phyloP scores from a whole-genome alignment of 2,113 vertebrate species.

The Chinchilla lanigera region DNA sequence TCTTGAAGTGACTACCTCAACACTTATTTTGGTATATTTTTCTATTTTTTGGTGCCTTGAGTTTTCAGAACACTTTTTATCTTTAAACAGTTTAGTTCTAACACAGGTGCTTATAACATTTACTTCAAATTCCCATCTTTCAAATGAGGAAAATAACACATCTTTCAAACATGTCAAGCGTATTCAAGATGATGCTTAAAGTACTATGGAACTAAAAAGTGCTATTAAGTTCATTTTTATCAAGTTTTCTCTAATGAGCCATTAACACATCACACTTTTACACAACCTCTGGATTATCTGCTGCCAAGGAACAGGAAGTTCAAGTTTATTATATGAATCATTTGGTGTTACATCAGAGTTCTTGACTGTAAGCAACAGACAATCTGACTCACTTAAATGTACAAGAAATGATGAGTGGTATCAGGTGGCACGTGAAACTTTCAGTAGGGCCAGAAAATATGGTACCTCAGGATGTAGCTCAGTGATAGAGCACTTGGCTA shows the following conservation, averaged over 20 bases:
- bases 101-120: conserved; percentile 54
- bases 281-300: conserved; percentile 39
- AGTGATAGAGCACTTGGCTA: not conserved
- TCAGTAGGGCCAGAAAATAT: conserved; percentile 28
- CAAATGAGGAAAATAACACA: conserved; percentile 65
- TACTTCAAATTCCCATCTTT: conserved; percentile 67
- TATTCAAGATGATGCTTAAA: conserved; percentile 67
- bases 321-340: conserved; percentile 49
- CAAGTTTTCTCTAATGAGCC: conserved; percentile 21
- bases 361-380: conserved; percentile 57
- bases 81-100: conserved; percentile 53
- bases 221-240: conserved; percentile 67
- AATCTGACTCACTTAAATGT: conserved; percentile 53
- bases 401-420: conserved; percentile 45
- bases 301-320: conserved; percentile 57
- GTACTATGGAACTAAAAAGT: conserved; percentile 59
- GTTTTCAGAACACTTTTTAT: conserved; percentile 50
- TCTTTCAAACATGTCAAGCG: conserved; percentile 65
- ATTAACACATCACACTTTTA: conserved; percentile 48
- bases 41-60: not conserved
- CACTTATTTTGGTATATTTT: conserved; percentile 6
- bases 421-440: not conserved
- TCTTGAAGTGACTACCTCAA: conserved; percentile 45
- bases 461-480: not conserved
- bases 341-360: conserved; percentile 34